Evolutionary conservation across 2,113 vertebrate species (phyloP).

Genomic region (Cynopterus brachyotis): DNA sequence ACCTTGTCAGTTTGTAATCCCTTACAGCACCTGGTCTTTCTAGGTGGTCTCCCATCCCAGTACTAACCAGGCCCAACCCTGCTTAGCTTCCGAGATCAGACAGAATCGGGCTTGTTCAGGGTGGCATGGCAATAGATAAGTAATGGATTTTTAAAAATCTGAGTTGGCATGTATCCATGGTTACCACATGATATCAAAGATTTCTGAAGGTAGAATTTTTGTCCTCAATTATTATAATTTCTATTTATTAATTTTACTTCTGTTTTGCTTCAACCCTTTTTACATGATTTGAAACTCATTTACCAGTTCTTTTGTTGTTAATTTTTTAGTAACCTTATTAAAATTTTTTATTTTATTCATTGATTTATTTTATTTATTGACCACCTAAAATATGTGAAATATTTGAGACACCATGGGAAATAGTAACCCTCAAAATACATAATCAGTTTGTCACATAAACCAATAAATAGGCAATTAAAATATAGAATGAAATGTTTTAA

Average conservation of each 20-base stretch:
- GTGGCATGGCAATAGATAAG: too few relatives aligned
- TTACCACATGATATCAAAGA: background rate
- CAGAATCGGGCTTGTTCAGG: too few relatives aligned
- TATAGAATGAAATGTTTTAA: background rate
- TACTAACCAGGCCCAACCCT: too few relatives aligned
- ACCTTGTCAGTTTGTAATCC: too few relatives aligned
- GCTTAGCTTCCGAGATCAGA: too few relatives aligned
- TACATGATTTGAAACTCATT: background rate
- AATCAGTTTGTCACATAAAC: background rate
- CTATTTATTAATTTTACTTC: slow-evolving; percentile 48
- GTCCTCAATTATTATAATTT: slow-evolving; percentile 44
- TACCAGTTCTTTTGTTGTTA: background rate
- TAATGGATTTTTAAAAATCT: background rate
- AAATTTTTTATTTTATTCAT: background rate
- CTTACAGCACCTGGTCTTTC: too few relatives aligned
- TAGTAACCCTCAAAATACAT: background rate
- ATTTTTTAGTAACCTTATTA: background rate
- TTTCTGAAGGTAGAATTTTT: slow-evolving; percentile 37
- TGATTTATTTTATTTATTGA: background rate
- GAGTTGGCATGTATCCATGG: background rate
- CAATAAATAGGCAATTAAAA: background rate
- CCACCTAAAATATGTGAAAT: background rate
- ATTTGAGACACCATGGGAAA: background rate
- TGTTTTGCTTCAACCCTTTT: background rate
- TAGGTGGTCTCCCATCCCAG: too few relatives aligned